phyloP scores from a whole-genome alignment of 2,113 vertebrate genomes.

The Morphnarchus princeps region DNA sequence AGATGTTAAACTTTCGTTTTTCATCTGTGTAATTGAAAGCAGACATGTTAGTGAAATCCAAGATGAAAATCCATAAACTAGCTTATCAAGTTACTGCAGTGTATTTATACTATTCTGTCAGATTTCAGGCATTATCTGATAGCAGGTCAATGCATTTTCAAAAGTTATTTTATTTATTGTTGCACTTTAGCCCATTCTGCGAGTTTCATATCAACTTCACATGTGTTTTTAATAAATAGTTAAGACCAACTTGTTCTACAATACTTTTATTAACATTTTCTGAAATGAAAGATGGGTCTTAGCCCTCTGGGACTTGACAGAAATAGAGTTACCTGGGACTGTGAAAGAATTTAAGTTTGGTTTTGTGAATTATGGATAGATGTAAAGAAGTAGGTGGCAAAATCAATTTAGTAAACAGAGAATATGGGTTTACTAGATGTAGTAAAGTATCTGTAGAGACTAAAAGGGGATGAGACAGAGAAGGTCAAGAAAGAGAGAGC shows the following conservation, averaged over 20 bases:
- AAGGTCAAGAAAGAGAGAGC: neutral
- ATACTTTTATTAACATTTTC: neutral
- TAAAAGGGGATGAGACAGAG: neutral
- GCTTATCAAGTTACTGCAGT: slow-evolving; percentile 38
- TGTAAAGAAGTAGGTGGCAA: neutral
- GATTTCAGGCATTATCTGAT: slow-evolving; percentile 3
- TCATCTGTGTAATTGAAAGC: slow-evolving; percentile 54
- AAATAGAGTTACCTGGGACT: neutral
- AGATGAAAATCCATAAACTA: slow-evolving; percentile 26
- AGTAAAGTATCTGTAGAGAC: neutral
- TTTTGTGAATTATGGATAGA: neutral
- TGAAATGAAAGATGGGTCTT: neutral
- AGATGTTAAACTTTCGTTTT: slow-evolving; percentile 35
- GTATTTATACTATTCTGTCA: neutral
- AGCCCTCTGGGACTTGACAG: neutral
- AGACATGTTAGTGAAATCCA: slow-evolving; percentile 17
- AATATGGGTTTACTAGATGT: neutral
- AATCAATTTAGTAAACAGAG: neutral
- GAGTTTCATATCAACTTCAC: neutral
- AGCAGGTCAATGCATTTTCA: neutral
- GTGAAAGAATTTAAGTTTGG: neutral
- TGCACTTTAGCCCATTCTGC: neutral
- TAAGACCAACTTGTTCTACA: neutral
- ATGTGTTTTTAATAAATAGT: slow-evolving; percentile 13
- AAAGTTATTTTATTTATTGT: neutral